Conservation (phyloP, 2,113 vertebrate genomes). For the Pluvialis apricaria region DNA sequence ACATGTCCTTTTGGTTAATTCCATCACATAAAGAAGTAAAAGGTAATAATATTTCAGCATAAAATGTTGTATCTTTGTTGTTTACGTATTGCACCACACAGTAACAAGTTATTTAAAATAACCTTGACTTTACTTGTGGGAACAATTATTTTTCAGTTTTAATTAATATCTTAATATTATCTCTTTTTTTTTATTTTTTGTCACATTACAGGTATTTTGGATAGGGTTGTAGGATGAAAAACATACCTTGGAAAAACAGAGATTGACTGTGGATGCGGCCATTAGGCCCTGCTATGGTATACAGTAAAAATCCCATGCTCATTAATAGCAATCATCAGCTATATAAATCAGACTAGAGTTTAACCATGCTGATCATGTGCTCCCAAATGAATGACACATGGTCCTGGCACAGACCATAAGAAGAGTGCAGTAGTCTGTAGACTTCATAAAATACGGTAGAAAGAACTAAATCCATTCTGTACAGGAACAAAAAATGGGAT, state of each 20-base stretch:
- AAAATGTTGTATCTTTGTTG: not conserved
- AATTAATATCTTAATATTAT: not conserved
- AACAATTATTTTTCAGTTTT: not conserved
- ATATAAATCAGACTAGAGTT: not conserved
- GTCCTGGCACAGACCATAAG: not conserved
- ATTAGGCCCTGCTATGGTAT: not conserved
- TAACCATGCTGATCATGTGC: not conserved
- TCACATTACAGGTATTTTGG: not conserved
- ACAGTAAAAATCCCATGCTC: not conserved
- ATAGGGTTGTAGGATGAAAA: not conserved
- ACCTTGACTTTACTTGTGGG: not conserved
- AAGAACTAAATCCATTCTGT: not conserved
- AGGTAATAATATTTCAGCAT: not conserved
- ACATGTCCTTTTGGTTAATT: not conserved
- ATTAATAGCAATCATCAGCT: slow-evolving; percentile 2
- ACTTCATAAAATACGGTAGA: not conserved
- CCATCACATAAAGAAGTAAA: not conserved
- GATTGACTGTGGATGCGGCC: not conserved
- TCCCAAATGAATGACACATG: not conserved
- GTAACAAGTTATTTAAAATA: not conserved
- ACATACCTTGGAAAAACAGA: not conserved
- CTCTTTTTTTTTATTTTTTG: not conserved
- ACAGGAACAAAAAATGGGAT: not conserved
- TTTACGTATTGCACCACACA: not conserved
- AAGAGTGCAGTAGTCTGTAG: not conserved